Evolutionary conservation across 2,113 vertebrate genomes (phyloP).

Genomic region (Aythya baeri): DNA sequence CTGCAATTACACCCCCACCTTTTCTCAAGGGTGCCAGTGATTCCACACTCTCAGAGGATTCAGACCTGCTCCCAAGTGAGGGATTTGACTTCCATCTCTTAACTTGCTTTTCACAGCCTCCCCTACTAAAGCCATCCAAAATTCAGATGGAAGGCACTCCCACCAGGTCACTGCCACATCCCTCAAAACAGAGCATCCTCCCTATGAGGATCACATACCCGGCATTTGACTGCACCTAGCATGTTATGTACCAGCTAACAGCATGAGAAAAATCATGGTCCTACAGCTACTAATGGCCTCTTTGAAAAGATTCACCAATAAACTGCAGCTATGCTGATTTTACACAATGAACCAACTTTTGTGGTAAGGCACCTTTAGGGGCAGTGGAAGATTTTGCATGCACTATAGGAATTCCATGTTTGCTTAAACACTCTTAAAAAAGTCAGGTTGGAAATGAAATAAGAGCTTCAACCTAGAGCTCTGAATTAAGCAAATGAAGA

Average conservation of each 20-base stretch:
- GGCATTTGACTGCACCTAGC: background rate
- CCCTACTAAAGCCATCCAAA: background rate
- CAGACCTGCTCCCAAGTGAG: background rate
- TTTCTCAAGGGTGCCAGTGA: background rate
- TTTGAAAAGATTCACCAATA: background rate
- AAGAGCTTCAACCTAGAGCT: background rate
- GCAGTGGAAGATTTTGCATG: background rate
- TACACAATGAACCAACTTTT: background rate
- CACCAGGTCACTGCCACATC: background rate
- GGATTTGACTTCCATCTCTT: background rate
- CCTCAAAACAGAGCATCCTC: background rate
- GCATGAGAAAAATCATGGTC: background rate
- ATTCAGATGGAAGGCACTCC: background rate
- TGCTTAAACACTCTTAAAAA: background rate
- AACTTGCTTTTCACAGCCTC: background rate
- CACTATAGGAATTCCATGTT: background rate
- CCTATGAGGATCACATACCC: background rate
- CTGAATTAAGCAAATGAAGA: background rate
- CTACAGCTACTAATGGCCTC: background rate
- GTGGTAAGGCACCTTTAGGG: background rate
- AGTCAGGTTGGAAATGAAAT: background rate
- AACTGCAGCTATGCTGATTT: background rate
- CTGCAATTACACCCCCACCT: background rate
- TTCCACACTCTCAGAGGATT: background rate
- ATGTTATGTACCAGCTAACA: background rate